Percentiles rank a stretch among this genome's conserved stretches.
Evolutionary conservation across 2,797 vertebrate species (phyloP).

Genomic region (Epinephelus malabaricus): DNA sequence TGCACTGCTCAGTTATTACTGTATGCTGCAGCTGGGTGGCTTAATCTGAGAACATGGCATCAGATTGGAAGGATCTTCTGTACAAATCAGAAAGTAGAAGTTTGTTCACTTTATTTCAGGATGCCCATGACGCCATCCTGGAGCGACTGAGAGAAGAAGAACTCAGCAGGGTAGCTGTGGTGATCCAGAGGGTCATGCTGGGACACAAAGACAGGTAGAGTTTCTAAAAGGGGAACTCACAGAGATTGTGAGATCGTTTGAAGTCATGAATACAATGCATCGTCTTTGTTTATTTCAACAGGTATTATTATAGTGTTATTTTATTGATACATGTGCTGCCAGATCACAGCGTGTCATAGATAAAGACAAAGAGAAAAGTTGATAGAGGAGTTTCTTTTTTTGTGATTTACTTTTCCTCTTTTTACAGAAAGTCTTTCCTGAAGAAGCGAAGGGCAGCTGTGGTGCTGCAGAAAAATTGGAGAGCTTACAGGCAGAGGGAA

Average conservation of each 20-base stretch:
- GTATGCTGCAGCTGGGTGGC: neutral
- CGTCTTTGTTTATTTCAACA: conserved; percentile 5
- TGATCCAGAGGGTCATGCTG: conserved; percentile 92
- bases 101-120: conserved; percentile 78
- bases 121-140: conserved; percentile 89
- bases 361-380: neutral
- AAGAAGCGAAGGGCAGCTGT: conserved; percentile 87
- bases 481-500: conserved; percentile 79
- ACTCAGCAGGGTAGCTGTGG: conserved; percentile 85
- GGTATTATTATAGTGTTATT: neutral
- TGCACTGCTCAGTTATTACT: neutral
- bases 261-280: neutral
- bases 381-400: neutral
- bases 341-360: neutral
- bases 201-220: conserved; percentile 91
- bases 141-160: conserved; percentile 87
- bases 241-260: neutral
- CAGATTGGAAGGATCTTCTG: neutral
- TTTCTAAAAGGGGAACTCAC: conserved; percentile 2
- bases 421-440: conserved; percentile 90
- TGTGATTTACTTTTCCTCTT: neutral
- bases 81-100: neutral
- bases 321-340: neutral
- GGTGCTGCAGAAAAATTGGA: conserved; percentile 91
- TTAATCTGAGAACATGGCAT: neutral